Evolutionary conservation across 2,888 invertebrate species (phyloP).

Genomic region (Horisme vitalbata): DNA sequence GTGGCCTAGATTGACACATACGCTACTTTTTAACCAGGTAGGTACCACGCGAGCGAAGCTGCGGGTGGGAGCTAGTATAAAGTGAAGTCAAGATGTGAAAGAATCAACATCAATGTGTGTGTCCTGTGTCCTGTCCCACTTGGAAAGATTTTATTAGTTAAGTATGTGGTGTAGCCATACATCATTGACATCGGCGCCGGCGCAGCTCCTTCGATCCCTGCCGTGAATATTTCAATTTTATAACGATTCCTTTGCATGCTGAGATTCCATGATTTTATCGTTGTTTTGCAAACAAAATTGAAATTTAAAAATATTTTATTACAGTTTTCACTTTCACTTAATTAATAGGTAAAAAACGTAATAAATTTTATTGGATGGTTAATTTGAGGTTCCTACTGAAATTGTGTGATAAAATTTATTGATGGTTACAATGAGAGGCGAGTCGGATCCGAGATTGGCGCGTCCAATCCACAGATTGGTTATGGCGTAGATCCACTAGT

Average conservation of each 20-base stretch:
- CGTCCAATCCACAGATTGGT: constrained; percentile 63
- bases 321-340: constrained; percentile 23
- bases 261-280: background rate
- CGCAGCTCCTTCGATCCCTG: constrained; percentile 61
- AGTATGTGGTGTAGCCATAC: constrained; percentile 71
- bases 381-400: constrained; percentile 76
- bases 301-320: constrained; percentile 4
- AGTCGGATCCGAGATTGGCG: constrained; percentile 64
- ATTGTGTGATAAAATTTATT: constrained; percentile 77
- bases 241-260: constrained; percentile 26
- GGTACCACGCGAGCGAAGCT: too few species aligned
- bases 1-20: too few species aligned
- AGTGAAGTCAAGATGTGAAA: too few species aligned
- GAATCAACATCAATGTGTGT: constrained; percentile 49
- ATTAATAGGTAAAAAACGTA: constrained; percentile 48
- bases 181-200: constrained; percentile 71
- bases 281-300: background rate
- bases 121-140: too few species aligned
- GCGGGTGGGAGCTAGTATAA: too few species aligned
- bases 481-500: constrained; percentile 54
- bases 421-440: constrained; percentile 70
- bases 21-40: background rate
- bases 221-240: constrained; percentile 56
- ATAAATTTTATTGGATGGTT: constrained; percentile 61
- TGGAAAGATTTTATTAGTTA: constrained; percentile 69